phyloP scores from a whole-genome alignment of 2,888 invertebrate species.

The Orthonychiurus folsomi region DNA sequence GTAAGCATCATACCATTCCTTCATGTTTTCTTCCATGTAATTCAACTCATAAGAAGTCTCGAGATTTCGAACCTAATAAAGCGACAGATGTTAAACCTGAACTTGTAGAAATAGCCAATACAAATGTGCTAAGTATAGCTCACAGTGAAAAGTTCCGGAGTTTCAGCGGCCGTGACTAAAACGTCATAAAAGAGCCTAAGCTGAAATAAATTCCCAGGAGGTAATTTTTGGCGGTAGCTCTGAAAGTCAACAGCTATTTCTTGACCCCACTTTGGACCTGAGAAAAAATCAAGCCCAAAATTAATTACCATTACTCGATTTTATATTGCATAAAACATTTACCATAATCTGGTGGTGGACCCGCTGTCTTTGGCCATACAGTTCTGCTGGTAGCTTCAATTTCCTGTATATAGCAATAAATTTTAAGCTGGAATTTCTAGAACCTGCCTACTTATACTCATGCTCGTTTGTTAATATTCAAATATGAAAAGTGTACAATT shows the following conservation, averaged over 20 bases:
- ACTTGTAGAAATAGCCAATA: background rate
- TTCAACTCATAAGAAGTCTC: background rate
- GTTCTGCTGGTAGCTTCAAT: too few species aligned
- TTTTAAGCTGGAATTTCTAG: too few species aligned
- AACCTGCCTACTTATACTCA: too few species aligned
- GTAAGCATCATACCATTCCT: background rate
- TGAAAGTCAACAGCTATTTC: background rate
- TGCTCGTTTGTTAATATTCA: too few species aligned
- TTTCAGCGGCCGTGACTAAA: background rate
- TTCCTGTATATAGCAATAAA: too few species aligned
- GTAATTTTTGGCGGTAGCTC: background rate
- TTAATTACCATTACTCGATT: too few species aligned
- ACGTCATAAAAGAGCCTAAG: background rate
- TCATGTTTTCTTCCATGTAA: background rate
- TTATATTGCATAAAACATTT: too few species aligned
- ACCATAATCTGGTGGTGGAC: too few species aligned
- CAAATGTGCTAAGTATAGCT: background rate
- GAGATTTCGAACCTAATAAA: background rate
- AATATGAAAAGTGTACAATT: too few species aligned
- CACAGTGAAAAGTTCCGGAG: background rate
- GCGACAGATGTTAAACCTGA: slow-evolving; percentile 3
- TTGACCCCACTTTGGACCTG: background rate
- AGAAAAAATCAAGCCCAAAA: too few species aligned
- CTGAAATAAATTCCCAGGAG: background rate
- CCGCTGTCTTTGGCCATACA: too few species aligned